phyloP scores from a whole-genome alignment of 1,140 invertebrate species.

The Parasteatoda tepidariorum region DNA sequence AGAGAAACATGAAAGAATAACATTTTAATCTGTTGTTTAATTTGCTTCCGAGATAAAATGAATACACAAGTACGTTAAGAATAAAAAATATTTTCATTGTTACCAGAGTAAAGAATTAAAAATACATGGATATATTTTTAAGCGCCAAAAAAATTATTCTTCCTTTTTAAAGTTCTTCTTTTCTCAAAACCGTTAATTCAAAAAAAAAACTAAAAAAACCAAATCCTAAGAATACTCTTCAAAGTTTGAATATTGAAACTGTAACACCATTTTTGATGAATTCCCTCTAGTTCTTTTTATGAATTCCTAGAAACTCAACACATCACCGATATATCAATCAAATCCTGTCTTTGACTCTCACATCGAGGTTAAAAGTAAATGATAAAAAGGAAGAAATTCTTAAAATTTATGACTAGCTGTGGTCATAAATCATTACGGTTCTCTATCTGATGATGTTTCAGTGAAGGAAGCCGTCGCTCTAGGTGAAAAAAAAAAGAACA shows the following conservation, averaged over 20 bases:
- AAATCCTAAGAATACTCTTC: background rate
- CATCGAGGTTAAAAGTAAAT: background rate
- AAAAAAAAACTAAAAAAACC: too few relatives aligned
- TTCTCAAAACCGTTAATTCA: too few relatives aligned
- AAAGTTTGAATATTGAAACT: background rate
- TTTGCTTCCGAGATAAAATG: too few relatives aligned
- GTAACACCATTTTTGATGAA: background rate
- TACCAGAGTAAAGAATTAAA: too few relatives aligned
- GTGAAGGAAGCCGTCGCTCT: background rate
- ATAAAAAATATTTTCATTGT: too few relatives aligned
- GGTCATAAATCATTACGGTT: constrained; percentile 43
- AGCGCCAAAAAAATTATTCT: too few relatives aligned
- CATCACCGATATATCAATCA: constrained; percentile 29
- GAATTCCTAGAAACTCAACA: constrained; percentile 1
- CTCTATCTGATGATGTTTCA: background rate
- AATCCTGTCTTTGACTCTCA: constrained; percentile 4
- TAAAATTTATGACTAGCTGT: constrained; percentile 33
- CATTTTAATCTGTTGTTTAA: too few relatives aligned
- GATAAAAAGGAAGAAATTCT: constrained; percentile 21
- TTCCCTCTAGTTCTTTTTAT: background rate
- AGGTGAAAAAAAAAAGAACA: background rate
- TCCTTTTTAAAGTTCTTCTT: too few relatives aligned
- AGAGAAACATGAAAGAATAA: too few relatives aligned
- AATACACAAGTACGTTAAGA: too few relatives aligned
- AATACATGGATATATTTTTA: too few relatives aligned